Conservation (phyloP, 2,113 vertebrate genomes). For the Strix aluco region DNA sequence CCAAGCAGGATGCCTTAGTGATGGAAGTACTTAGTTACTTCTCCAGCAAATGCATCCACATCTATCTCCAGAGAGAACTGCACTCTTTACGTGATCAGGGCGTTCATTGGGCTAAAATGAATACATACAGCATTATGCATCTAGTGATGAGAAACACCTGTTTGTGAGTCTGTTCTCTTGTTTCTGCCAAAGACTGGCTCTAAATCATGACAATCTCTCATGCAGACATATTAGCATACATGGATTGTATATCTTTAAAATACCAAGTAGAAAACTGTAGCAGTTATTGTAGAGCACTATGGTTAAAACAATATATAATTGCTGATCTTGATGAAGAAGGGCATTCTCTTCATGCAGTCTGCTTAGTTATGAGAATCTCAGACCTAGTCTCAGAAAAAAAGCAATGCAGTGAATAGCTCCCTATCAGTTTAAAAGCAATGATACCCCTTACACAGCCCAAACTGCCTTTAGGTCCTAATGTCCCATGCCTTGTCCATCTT, state of each 20-base stretch:
- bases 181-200: neutral
- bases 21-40: neutral
- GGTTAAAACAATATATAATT: neutral
- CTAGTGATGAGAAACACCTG: conserved; percentile 56
- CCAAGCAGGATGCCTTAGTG: neutral
- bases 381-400: neutral
- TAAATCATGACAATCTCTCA: neutral
- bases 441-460: neutral
- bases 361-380: neutral
- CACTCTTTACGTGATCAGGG: neutral
- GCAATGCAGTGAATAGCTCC: neutral
- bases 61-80: neutral
- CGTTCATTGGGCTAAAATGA: neutral
- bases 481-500: neutral
- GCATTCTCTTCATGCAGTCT: neutral
- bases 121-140: neutral
- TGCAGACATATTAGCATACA: neutral
- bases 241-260: neutral
- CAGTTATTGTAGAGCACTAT: neutral
- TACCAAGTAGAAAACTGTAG: neutral
- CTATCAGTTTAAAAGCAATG: neutral
- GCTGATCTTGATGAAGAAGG: neutral
- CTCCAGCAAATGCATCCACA: neutral
- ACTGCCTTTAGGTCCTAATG: accelerated
- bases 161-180: conserved; percentile 14